Base-by-base conservation (phyloP, 1,140 invertebrate species). In the Lepidurus arcticus region DNA sequence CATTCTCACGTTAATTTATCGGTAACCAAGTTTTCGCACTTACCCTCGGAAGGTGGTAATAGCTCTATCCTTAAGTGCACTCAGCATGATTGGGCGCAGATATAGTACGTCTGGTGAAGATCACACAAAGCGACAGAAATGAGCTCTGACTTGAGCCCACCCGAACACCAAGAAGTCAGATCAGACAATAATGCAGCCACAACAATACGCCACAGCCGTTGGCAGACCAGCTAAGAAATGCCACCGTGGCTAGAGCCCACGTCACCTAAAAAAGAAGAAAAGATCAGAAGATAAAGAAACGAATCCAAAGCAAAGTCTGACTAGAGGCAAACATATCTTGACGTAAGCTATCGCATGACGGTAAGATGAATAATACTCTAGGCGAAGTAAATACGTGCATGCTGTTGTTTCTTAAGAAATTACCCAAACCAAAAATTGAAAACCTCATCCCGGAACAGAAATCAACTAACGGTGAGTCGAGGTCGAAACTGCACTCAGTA, bases 1-100 rank as follows among this genome's bases (percentile, higher is more conserved):
- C 53, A 65, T 65, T 65, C 53, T 65, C 53, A 65, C 53, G 53
- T 65, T 65, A 65, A 65, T 65, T 65, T 65, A 21, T 65, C 53
- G 53, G 13, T 65, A 65, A 65, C 53, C 53, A 65, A 65, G 53
- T 65, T 65, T 65, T 65, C 53, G 53, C 53, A 65, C 53, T 65
- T 65, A 65, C 53, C 53, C 53, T 65, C 53, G 53, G 53, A 65
- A 65, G 53, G 53, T 65, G 53, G 53, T 65, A 65, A 65, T 21
- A 65, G 53, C 53, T 21, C 53, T 65, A 65, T 65, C 53, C 53
- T 65, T 65, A 65, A 65, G 53, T 65, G 53, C 53, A 65, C 53
- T 65, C 53, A 65, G 21, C 53, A 65, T 65, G 53, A 65, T 65
- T 65, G 53, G 53, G 53, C 53, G 16, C 53, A 65, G 53, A 65